A percentile compares a stretch with the other conserved stretches of the same genome.
Conservation (phyloP, 1,140 invertebrate species). For the Aphelenchoides besseyi region DNA sequence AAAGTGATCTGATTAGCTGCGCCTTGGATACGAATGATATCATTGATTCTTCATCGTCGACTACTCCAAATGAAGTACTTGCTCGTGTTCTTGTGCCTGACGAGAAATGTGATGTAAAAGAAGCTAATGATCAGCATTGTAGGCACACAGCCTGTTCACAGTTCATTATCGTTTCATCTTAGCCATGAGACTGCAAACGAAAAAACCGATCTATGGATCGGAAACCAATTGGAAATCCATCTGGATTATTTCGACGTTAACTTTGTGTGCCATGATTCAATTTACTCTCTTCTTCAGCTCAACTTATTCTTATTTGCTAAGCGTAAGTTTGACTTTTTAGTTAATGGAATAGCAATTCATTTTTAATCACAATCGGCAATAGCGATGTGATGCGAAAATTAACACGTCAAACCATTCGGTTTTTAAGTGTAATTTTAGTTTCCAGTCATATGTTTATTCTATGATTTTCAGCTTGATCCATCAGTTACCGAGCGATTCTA, state of each 20-base stretch:
- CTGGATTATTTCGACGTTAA: neutral
- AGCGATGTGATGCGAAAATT: no score
- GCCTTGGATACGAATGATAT: no score
- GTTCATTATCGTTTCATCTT: no score
- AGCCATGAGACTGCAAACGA: neutral
- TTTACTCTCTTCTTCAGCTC: constrained; percentile 16
- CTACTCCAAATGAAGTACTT: no score
- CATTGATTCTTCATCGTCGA: no score
- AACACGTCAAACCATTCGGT: no score
- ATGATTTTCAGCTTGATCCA: neutral
- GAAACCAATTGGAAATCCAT: constrained; percentile 12
- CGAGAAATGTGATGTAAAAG: no score
- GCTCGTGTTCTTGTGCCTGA: no score
- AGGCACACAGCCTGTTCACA: no score
- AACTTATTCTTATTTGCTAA: constrained; percentile 2
- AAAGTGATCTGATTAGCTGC: no score
- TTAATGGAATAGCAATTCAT: neutral
- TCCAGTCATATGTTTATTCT: constrained; percentile 8
- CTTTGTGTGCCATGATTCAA: constrained; percentile 1
- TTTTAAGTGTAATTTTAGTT: no score
- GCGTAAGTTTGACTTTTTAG: neutral
- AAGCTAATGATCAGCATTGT: no score
- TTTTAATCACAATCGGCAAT: neutral
- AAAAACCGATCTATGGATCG: neutral
- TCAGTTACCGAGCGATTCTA: neutral